Percentiles rank a stretch among this genome's conserved stretches.
These are phyloP conservation scores for Achatina immaculata DNA, from an alignment of 1,140 invertebrate genomes.

Conservation along the genomic window DNA sequence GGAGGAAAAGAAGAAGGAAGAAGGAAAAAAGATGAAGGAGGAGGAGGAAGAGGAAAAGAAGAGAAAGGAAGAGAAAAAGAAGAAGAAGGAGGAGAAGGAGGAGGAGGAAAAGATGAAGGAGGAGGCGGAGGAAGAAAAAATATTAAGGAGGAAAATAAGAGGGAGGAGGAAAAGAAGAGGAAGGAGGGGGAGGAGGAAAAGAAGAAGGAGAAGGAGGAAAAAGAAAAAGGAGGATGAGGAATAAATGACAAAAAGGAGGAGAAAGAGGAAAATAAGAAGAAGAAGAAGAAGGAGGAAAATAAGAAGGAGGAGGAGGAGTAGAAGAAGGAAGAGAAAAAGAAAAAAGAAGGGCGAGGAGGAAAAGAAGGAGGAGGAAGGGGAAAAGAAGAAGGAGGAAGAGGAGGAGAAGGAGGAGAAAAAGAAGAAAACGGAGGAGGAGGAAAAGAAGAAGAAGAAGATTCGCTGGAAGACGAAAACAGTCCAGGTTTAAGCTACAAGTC, in stretches of 20 bases:
- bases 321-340: slow-evolving; percentile 13
- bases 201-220: slow-evolving; percentile 5
- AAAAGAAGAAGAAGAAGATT: too few species aligned
- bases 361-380: neutral
- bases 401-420: neutral
- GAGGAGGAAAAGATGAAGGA: too few species aligned
- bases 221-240: neutral
- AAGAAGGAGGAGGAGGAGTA: slow-evolving; percentile 10
- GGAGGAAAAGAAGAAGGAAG: slow-evolving; percentile 10
- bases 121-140: too few species aligned
- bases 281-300: slow-evolving; percentile 23
- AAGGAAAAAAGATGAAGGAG: neutral
- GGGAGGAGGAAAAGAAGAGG: neutral
- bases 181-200: too few species aligned
- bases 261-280: neutral
- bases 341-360: too few species aligned
- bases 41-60: too few species aligned
- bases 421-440: neutral
- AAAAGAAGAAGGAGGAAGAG: neutral
- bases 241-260: neutral
- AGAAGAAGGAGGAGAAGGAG: too few species aligned
- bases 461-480: too few species aligned
- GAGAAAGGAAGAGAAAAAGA: too few species aligned
- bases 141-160: slow-evolving; percentile 22
- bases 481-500: too few species aligned